Conservation (phyloP, 2,113 vertebrate species). For the Rattus rattus region DNA sequence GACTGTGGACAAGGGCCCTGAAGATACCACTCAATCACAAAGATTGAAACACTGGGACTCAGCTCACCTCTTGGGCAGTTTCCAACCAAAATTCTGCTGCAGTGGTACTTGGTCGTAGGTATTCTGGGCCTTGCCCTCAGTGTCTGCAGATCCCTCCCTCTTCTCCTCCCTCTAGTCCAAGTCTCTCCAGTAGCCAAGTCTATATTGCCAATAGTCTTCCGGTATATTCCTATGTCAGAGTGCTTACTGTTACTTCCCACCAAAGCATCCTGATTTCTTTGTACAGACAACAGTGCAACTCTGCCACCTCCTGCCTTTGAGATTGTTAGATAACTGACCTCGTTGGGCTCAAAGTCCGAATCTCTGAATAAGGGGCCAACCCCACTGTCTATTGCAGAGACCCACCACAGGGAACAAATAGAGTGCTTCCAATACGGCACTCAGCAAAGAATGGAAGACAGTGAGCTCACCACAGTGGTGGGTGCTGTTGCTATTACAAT, state of each 20-base stretch:
- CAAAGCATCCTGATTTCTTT: not conserved
- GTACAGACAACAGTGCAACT: not conserved
- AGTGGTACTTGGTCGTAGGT: not conserved
- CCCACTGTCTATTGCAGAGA: not conserved
- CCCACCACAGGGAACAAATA: not conserved
- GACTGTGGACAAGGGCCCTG: not conserved
- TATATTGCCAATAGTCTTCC: fast-evolving
- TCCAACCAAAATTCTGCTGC: not conserved
- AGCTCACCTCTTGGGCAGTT: not conserved
- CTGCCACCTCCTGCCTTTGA: not conserved
- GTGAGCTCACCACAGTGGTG: not conserved
- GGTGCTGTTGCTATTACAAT: not conserved
- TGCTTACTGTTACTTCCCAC: not conserved
- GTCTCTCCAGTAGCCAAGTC: not conserved
- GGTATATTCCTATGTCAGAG: not conserved
- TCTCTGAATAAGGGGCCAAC: not conserved
- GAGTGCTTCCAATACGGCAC: not conserved
- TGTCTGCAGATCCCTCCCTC: not conserved
- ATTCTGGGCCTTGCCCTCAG: not conserved
- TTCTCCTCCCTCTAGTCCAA: not conserved
- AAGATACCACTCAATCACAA: not conserved
- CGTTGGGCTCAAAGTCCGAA: not conserved
- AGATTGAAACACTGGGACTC: fast-evolving
- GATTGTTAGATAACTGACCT: not conserved
- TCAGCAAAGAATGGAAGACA: not conserved